Base-by-base conservation (phyloP, 2,888 invertebrate genomes). In the Leucoma salicis region DNA sequence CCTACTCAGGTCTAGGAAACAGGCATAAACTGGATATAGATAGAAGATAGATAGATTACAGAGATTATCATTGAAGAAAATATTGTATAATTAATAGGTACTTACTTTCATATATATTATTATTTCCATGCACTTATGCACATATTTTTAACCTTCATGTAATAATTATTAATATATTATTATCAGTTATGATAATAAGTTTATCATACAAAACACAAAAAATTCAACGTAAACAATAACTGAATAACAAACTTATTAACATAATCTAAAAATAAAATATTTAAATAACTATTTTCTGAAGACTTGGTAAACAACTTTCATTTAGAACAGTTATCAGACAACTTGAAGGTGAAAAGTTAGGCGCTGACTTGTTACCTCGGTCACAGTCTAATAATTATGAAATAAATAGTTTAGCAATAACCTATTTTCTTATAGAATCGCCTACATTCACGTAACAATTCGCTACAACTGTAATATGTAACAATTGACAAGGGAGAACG, bases 381-480 rank as follows among this genome's bases (percentile, higher is more conserved):
- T 58, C 46, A 53, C 55, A 49, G 47, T 58, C 59, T 46, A 50
- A 13, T 49, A 47, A 39, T 44, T 48, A 55, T 43, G 50, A 48
- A 57, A 56, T 54, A 52, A 57, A 54, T 35, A 31, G 57, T 56
- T 43, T 35, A 33, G 57, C 54, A 57, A 57, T 45, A 31, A 7
- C 21, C 34, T 8, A 41, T 43, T 49, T 55, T 39, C 42, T 47
- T 52, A 47, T 54, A 42, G 35, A 21, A 29, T 12, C 8, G 16
- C n/a, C 28, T 15, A 15, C 24, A 31, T 27, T 36, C 12, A 36
- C 18, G 36, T 36, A 37, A 37, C 29, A n/a, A 11, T 29, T 10
- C 4, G n/a, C 13, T 13, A 11, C 29, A 29, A 13, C 5, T 31
- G 15, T 13, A 16, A 15, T 31, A 10, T 31, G 31, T 28, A 29